Conservation (phyloP, 1,140 invertebrate genomes). For the Neodiprion virginianus region DNA sequence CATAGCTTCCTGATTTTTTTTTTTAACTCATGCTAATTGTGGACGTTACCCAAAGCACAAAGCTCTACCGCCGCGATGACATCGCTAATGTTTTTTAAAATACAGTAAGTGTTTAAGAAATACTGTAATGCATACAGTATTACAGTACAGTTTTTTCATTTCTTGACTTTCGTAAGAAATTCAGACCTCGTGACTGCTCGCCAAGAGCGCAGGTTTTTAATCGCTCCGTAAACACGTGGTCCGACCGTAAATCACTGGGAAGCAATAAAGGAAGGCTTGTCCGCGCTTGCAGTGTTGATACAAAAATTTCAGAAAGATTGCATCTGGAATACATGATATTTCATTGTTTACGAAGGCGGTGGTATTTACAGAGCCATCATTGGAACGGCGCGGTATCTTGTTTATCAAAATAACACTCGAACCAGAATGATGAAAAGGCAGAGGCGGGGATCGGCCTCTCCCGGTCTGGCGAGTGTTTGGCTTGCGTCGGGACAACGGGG, state of each 20-base stretch:
- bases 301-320: not conserved
- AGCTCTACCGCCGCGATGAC: no score
- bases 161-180: no score
- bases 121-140: no score
- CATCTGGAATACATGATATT: not conserved
- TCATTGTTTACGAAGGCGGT: not conserved
- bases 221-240: not conserved
- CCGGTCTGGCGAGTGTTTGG: not conserved
- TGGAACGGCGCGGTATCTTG: not conserved
- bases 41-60: no score
- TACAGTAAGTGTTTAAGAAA: no score
- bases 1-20: no score
- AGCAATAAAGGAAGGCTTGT: not conserved
- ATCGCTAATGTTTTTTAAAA: no score
- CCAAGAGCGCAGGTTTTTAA: not conserved
- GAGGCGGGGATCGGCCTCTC: not conserved
- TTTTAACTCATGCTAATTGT: no score
- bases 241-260: not conserved
- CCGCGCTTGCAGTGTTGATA: not conserved
- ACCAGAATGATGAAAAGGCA: slow-evolving; percentile 5
- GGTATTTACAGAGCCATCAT: not conserved
- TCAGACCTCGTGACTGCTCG: no score
- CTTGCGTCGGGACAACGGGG: not conserved
- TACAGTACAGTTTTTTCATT: no score
- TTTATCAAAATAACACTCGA: slow-evolving; percentile 7